Conservation (phyloP, 2,113 vertebrate species). For the Neopipo cinnamomea region DNA sequence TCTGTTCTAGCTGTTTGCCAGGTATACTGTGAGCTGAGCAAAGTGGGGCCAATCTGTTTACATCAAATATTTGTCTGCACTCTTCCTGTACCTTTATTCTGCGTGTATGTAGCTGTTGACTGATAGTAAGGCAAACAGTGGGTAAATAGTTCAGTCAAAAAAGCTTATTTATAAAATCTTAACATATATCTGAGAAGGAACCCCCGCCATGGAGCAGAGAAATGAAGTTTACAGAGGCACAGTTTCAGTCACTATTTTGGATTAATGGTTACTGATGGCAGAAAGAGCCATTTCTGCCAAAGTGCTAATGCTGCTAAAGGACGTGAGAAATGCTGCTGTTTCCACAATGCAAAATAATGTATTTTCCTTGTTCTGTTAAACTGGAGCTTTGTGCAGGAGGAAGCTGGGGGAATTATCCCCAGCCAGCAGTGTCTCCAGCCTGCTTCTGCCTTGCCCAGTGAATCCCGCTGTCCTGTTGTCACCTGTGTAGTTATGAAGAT, state of each 20-base stretch:
- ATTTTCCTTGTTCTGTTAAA: background rate
- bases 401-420: background rate
- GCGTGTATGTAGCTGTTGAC: slow-evolving; percentile 10
- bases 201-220: background rate
- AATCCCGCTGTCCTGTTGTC: slow-evolving; percentile 37
- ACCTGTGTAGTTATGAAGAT: slow-evolving; percentile 55
- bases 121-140: slow-evolving; percentile 21
- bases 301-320: background rate
- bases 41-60: background rate
- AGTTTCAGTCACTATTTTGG: slow-evolving; percentile 19
- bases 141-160: slow-evolving; percentile 16
- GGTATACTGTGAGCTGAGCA: slow-evolving; percentile 20
- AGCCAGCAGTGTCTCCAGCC: background rate
- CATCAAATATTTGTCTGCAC: slow-evolving; percentile 43
- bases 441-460: background rate
- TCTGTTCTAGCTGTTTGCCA: background rate
- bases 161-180: slow-evolving; percentile 5
- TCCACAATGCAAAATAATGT: background rate
- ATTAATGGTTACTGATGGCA: background rate
- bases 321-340: background rate
- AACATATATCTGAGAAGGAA: background rate
- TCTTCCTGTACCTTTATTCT: slow-evolving; percentile 3
- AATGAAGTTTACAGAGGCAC: background rate
- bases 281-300: background rate
- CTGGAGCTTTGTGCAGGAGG: background rate